These are phyloP conservation scores for Origma solitaria DNA, from an alignment of 2,113 vertebrate genomes.

Conservation along the genomic window DNA sequence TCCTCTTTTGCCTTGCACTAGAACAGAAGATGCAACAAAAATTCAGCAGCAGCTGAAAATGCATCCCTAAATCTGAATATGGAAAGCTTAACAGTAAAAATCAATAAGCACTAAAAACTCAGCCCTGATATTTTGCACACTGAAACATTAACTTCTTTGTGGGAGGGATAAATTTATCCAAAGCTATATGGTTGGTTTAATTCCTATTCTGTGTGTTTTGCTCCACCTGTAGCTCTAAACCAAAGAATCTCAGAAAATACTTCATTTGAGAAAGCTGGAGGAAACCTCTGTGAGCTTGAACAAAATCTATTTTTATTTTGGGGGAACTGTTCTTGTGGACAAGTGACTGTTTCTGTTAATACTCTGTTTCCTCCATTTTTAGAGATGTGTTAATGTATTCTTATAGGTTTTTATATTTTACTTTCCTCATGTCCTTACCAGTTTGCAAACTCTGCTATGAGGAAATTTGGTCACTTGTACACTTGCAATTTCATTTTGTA, in stretches of 20 bases:
- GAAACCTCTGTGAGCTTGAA: background rate
- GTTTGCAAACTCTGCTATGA: background rate
- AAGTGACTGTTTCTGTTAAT: background rate
- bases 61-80: too few species aligned
- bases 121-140: background rate
- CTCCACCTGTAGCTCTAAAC: background rate
- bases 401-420: background rate
- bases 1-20: background rate
- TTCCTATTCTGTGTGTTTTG: background rate
- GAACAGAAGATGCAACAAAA: background rate
- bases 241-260: background rate
- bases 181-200: background rate
- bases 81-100: background rate
- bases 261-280: background rate
- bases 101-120: fast-evolving
- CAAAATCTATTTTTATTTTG: background rate
- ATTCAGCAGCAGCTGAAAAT: background rate
- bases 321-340: background rate
- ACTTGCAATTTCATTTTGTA: background rate
- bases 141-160: background rate
- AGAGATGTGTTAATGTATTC: background rate
- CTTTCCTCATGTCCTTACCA: background rate
- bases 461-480: background rate
- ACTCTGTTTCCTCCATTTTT: background rate
- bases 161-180: background rate